A percentile compares a stretch with the other conserved stretches of the same genome.
Evolutionary conservation across 2,888 invertebrate species (phyloP).

Genomic region (Scaptomyza flava): DNA sequence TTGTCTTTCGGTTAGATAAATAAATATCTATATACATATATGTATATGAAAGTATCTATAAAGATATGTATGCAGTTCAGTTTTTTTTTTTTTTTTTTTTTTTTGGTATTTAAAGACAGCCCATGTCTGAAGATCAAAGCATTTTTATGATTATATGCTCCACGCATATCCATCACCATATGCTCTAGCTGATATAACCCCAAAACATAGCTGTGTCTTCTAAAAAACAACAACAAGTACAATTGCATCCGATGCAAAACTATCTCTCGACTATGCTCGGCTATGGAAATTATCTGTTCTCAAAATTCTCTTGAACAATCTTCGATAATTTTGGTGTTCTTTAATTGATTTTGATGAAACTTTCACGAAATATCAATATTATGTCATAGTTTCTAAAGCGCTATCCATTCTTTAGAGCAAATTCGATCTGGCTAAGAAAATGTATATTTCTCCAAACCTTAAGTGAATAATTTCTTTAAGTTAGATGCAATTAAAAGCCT

Average conservation of each 20-base stretch:
- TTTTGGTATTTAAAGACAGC: conserved; percentile 68
- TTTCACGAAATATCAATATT: too few relatives aligned
- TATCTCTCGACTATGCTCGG: neutral
- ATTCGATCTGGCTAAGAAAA: too few relatives aligned
- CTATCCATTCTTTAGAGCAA: too few relatives aligned
- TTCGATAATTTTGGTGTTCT: too few relatives aligned
- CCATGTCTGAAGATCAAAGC: conserved; percentile 66
- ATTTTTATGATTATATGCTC: conserved; percentile 67
- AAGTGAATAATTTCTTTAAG: too few relatives aligned
- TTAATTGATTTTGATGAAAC: too few relatives aligned
- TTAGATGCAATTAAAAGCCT: too few relatives aligned
- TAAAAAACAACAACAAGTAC: neutral
- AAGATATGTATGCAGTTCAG: conserved; percentile 23
- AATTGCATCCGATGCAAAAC: neutral
- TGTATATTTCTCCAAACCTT: too few relatives aligned
- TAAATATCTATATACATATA: conserved; percentile 35
- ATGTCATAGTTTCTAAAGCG: too few relatives aligned
- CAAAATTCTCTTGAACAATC: too few relatives aligned
- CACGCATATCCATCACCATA: conserved; percentile 70
- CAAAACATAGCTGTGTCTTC: neutral
- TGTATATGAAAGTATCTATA: too few relatives aligned
- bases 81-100: too few relatives aligned
- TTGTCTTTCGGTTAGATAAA: conserved; percentile 38
- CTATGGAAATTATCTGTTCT: neutral
- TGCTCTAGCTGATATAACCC: conserved; percentile 35